Conservation (phyloP, 2,888 invertebrate genomes). For the Lucinisca nassula region DNA sequence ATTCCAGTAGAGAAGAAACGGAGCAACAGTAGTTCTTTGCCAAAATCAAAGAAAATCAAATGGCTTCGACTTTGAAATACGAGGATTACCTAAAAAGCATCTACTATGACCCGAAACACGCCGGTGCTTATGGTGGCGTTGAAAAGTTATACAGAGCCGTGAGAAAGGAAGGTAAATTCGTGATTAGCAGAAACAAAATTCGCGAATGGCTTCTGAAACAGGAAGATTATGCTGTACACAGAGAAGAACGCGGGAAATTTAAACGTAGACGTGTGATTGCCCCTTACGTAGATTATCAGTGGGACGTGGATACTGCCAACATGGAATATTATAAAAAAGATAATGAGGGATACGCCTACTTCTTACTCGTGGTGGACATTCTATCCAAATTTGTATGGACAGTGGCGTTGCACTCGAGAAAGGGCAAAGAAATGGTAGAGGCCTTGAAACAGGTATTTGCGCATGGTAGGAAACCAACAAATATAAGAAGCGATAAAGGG, state of each 20-base stretch:
- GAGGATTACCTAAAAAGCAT: conserved; percentile 50
- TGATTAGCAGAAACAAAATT: conserved; percentile 49
- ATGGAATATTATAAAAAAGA: conserved; percentile 51
- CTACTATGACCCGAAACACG: conserved; percentile 62
- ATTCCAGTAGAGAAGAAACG: conserved; percentile 25
- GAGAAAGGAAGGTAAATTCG: conserved; percentile 63
- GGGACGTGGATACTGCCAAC: conserved; percentile 56
- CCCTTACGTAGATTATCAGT: conserved; percentile 47
- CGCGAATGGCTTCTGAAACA: conserved; percentile 65
- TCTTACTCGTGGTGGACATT: conserved; percentile 51
- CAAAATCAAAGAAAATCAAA: conserved; percentile 24
- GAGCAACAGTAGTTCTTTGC: neutral
- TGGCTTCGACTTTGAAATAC: conserved; percentile 50
- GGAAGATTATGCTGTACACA: conserved; percentile 60
- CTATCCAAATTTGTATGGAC: conserved; percentile 51
- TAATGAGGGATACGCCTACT: conserved; percentile 52
- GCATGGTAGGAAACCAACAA: conserved; percentile 29
- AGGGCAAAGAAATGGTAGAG: conserved; percentile 51
- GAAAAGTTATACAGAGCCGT: conserved; percentile 65
- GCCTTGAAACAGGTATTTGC: conserved; percentile 49
- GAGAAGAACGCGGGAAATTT: conserved; percentile 49
- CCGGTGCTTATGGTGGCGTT: conserved; percentile 51
- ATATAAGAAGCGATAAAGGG: conserved; percentile 39
- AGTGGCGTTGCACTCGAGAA: conserved; percentile 35
- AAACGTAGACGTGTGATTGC: conserved; percentile 48